Base-by-base conservation (phyloP, 1,140 invertebrate species). In the Pomacea maculata region DNA sequence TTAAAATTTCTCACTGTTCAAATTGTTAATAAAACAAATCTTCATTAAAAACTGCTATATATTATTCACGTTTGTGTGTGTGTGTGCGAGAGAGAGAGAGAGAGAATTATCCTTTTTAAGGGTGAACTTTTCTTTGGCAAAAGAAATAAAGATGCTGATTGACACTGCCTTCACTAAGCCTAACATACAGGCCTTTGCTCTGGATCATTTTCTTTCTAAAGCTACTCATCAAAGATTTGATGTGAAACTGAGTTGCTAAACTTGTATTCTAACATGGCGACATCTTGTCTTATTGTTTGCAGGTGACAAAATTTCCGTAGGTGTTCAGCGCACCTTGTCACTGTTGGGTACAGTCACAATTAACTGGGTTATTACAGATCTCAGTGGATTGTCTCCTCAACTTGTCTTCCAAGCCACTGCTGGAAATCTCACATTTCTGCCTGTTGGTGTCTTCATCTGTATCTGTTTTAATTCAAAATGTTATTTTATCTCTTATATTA, bases 311-410 rank as follows among this genome's bases (percentile, higher is more conserved):
- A 74, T 88, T 61, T 64, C 75, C 45, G 52, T 88, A 21, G 79
- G 68, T 34, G 86, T 90, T 14, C 77, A 72, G n/a, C 77, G 90
- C 29, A 83, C 83, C 0, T 63, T 63, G 14, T 87, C 88, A 55
- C 82, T 84, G 9, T 70, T 74, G 68, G 90, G 90, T 64, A 85
- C 83, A 9, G 90, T 90, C 0, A 75, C 77, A 21, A 87, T 89
- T 7, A 81, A 84, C 29, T 91, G 90, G 90, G 34, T 70, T 10
- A 87, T 90, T 34, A 72, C 84, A 65, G 86, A 86, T 17, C 78
- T 86, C 9, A 84, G 84, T 76, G 85, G 86, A 14, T 63, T 84
- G 9, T 63, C 84, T 10, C 87, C 89, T 73, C 52, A 76, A 21
- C 65, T 80, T 19, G 82, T 83, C 10, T 90, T 91, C 80, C 55